phyloP scores from a whole-genome alignment of 1,140 invertebrate genomes.

The Pogonomyrmex californicus region DNA sequence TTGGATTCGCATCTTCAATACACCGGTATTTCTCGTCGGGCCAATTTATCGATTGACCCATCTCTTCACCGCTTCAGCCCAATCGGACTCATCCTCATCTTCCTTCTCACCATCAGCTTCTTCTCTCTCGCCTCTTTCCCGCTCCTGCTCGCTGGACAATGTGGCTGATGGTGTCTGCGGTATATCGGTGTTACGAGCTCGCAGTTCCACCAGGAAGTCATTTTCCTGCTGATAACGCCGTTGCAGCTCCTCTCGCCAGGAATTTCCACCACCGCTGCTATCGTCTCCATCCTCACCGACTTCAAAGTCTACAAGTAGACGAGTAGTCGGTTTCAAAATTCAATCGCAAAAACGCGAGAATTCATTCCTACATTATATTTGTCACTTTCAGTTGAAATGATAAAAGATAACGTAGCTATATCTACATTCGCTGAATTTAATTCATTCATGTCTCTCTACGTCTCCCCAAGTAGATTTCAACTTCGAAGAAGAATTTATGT shows the following conservation, averaged over 20 bases:
- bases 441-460: neutral
- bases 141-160: conserved; percentile 84
- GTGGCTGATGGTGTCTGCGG: conserved; percentile 77
- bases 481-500: conserved; percentile 8
- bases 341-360: neutral
- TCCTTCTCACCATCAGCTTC: conserved; percentile 86
- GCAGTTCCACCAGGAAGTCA: conserved; percentile 89
- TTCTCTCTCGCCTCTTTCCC: conserved; percentile 84
- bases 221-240: conserved; percentile 89
- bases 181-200: conserved; percentile 87
- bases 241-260: conserved; percentile 90
- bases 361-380: conserved; percentile 27
- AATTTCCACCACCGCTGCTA: conserved; percentile 86
- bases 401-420: conserved; percentile 38
- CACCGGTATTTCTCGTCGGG: neutral
- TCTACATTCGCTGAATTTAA: conserved; percentile 38
- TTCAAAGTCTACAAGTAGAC: conserved; percentile 83
- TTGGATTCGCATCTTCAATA: neutral
- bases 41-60: conserved; percentile 90
- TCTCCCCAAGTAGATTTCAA: conserved; percentile 8
- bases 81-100: conserved; percentile 89
- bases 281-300: conserved; percentile 88
- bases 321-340: conserved; percentile 18
- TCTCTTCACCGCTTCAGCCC: conserved; percentile 90
- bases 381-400: neutral